Conservation (phyloP, 2,113 vertebrate species). For the Phrynosoma blainvillii region DNA sequence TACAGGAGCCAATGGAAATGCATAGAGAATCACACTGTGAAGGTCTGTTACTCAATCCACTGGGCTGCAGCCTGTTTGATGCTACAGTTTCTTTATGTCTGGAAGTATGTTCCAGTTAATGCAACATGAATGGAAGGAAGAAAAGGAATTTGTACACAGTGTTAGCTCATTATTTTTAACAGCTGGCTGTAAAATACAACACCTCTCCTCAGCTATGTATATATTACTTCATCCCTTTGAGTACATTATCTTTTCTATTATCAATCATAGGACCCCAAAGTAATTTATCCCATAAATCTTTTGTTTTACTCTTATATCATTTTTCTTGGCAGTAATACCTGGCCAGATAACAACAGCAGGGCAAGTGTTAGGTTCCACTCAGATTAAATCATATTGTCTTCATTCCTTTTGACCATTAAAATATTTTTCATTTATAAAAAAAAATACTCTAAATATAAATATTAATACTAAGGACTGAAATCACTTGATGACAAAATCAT, state of each 20-base stretch:
- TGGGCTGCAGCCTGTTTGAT: background rate
- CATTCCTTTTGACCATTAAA: conserved; percentile 76
- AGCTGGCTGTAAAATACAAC: background rate
- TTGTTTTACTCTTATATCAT: conserved; percentile 74
- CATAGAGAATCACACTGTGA: background rate
- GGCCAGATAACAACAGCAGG: conserved; percentile 70
- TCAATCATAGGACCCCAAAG: conserved; percentile 57
- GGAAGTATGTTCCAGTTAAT: background rate
- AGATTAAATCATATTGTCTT: conserved; percentile 67
- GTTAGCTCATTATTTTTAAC: background rate
- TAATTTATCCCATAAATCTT: conserved; percentile 68
- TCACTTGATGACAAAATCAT: conserved; percentile 84
- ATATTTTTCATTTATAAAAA: conserved; percentile 84
- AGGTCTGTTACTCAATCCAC: background rate
- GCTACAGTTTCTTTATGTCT: background rate
- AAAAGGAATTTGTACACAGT: background rate
- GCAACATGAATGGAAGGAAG: background rate
- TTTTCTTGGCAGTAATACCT: conserved; percentile 72
- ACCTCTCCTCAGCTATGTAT: accelerated
- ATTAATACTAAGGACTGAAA: conserved; percentile 83
- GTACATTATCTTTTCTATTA: conserved; percentile 56
- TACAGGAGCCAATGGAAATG: background rate
- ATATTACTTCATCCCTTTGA: conserved; percentile 47
- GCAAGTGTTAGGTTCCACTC: conserved; percentile 73
- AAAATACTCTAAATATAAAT: conserved; percentile 84